Evolutionary conservation across 2,888 invertebrate genomes (phyloP), one percentile per base, ranked within the genome.

Genomic region (Brachypalpus laphriformis): DNA sequence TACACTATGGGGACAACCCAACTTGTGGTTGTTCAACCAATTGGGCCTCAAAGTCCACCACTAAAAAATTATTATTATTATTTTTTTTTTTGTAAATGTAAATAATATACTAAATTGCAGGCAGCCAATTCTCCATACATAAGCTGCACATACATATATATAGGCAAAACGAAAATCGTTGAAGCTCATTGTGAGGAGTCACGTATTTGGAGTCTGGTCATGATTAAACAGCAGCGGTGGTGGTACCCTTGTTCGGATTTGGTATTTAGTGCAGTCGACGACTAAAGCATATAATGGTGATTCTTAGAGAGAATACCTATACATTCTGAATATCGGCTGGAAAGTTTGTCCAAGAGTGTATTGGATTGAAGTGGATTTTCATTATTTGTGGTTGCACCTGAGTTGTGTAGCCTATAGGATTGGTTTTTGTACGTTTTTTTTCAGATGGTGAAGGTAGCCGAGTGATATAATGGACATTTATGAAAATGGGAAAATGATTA

Each of bases 31-130:
- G 70, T 59, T 59, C 45, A 6, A 40, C 3, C 40, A 14, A 81
- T 81, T 71, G 65, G 54, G 70, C 81, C 75, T 75, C 85, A 85
- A 85, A 85, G 85, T 81, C 75, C 75, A 70, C 80, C 66, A 72
- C 34, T 45, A 86, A 82, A 75, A 78, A 83, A 54, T 61, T 75
- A 80, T 61, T 45, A 49, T 59, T 57, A 34, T 37, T 40, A 11
- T 34, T 61, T 59, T 54, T 61, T 42, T 42, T 54, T 31, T 16
- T 37, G 37, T 81, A 81, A 72, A 66, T 82, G 66, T 77, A 82
- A 76, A 82, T 80, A 86, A 80, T 76, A 61, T 72, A 76, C 75
- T 18, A 74, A 82, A 59, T 76, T 82, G 63, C 72, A 80, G 70
- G 8, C 16, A 80, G 63, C 56, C 51, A 74, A 80, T 83, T 63